Evolutionary conservation across 1,140 invertebrate genomes (phyloP).

Genomic region (Mercenaria mercenaria): DNA sequence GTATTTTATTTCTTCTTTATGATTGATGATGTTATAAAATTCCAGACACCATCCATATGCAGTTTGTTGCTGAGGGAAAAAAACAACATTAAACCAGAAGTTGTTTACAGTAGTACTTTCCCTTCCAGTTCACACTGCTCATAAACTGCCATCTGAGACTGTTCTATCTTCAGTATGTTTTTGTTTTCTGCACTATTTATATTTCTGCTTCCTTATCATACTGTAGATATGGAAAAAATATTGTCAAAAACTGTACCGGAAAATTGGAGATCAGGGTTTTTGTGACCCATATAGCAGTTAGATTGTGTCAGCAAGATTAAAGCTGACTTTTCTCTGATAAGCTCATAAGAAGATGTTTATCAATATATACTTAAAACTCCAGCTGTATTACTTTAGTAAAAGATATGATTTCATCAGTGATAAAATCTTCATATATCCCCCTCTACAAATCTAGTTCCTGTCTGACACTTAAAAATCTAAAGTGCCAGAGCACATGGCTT

Average conservation of each 20-base stretch:
- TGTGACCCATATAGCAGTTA: constrained; percentile 4
- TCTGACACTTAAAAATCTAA: constrained; percentile 10
- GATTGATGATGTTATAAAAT: not conserved
- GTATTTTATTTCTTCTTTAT: not conserved
- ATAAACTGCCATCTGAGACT: not conserved
- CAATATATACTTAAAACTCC: not conserved
- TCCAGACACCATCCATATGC: not conserved
- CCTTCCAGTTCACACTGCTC: not conserved
- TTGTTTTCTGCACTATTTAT: not conserved
- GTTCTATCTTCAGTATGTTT: not conserved
- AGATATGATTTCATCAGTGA: constrained; percentile 18
- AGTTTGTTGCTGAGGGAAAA: not conserved
- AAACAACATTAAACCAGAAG: not conserved
- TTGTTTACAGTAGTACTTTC: not conserved
- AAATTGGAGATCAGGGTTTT: constrained; percentile 18
- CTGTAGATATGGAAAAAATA: not conserved
- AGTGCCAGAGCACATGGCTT: not conserved
- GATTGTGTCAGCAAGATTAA: constrained; percentile 22
- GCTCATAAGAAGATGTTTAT: constrained; percentile 37
- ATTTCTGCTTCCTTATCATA: not conserved
- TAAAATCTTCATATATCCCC: constrained; percentile 19
- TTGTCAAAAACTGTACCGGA: not conserved
- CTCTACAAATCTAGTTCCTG: not conserved
- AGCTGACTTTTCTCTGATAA: not conserved
- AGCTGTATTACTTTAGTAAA: constrained; percentile 24